Evolutionary conservation across 2,113 vertebrate species (phyloP).

Genomic region (Hassar affinis): DNA sequence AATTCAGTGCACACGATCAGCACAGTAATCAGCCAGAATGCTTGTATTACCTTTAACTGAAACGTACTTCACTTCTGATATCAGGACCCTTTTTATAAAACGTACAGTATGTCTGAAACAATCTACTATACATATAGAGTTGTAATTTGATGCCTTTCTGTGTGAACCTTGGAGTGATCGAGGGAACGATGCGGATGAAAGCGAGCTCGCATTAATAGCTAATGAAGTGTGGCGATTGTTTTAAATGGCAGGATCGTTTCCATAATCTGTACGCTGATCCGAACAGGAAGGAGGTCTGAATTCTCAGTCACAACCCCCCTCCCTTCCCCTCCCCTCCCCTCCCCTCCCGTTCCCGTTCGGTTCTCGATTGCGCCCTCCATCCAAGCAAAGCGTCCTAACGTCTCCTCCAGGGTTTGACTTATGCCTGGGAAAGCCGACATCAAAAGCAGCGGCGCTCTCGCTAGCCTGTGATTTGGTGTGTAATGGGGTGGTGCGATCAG

Average conservation of each 20-base stretch:
- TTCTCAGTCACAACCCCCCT: neutral
- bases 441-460: slow-evolving; percentile 34
- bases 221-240: slow-evolving; percentile 45
- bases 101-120: neutral
- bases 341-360: neutral
- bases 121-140: neutral
- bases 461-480: slow-evolving; percentile 37
- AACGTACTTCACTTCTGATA: neutral
- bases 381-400: slow-evolving; percentile 17
- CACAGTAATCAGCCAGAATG: neutral
- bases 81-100: neutral
- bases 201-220: slow-evolving; percentile 47
- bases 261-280: slow-evolving; percentile 44
- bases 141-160: neutral
- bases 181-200: slow-evolving; percentile 28
- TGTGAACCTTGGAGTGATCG: slow-evolving; percentile 15
- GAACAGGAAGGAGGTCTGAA: slow-evolving; percentile 30
- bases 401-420: slow-evolving; percentile 46
- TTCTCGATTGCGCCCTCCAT: neutral
- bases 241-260: slow-evolving; percentile 42
- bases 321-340: no score
- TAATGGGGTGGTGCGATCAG: slow-evolving; percentile 36
- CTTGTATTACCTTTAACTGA: neutral
- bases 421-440: slow-evolving; percentile 44
- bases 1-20: slow-evolving; percentile 1